phyloP scores from a whole-genome alignment of 2,888 invertebrate genomes.

The Agrotis puta region DNA sequence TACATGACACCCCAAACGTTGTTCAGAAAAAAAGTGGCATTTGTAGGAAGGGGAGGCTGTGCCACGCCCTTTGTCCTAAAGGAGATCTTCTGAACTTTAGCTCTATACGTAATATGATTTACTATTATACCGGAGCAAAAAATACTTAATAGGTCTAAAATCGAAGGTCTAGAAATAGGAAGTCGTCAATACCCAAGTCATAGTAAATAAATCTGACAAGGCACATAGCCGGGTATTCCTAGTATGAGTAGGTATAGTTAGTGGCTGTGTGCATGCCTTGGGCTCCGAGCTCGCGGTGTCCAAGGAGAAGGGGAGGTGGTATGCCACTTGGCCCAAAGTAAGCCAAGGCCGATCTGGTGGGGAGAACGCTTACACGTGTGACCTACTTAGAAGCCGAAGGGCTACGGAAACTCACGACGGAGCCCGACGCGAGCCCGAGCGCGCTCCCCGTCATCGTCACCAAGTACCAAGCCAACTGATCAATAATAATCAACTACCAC shows the following conservation, averaged over 20 bases:
- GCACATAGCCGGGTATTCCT: neutral
- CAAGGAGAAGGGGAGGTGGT: conserved; percentile 84
- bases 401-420: conserved; percentile 81
- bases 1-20: neutral
- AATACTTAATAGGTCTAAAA: neutral
- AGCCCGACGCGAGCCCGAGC: conserved; percentile 68
- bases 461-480: conserved; percentile 72
- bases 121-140: neutral
- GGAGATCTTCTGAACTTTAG: too few species aligned
- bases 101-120: too few species aligned
- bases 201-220: neutral
- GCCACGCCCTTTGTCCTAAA: conserved; percentile 29
- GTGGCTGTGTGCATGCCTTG: conserved; percentile 44
- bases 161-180: neutral
- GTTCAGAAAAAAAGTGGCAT: conserved; percentile 9
- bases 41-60: conserved; percentile 9
- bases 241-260: neutral
- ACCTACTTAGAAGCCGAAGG: conserved; percentile 87
- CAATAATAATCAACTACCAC: conserved; percentile 74
- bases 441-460: conserved; percentile 58
- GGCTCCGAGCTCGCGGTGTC: conserved; percentile 63
- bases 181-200: neutral
- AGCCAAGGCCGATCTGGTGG: conserved; percentile 90
- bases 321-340: conserved; percentile 86
- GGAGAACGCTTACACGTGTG: conserved; percentile 91